Conservation (phyloP, 2,888 invertebrate genomes). For the Thereva unica region DNA sequence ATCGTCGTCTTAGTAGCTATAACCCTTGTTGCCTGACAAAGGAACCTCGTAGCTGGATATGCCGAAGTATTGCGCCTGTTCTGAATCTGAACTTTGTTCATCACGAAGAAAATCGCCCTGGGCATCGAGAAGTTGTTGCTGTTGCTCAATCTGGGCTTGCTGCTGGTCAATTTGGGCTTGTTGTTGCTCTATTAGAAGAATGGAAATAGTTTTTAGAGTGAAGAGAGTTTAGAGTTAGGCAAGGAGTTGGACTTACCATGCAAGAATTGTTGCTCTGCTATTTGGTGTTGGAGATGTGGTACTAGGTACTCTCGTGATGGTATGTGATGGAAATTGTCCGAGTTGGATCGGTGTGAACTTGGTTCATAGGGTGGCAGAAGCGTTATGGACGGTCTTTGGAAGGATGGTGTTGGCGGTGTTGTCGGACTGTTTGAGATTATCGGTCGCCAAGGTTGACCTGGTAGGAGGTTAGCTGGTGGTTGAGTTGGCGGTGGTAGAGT, state of each 20-base stretch:
- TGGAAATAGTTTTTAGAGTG: neutral
- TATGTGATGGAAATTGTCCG: constrained; percentile 5
- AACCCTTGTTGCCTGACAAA: constrained; percentile 21
- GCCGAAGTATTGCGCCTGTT: constrained; percentile 10
- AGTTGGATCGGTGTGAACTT: neutral
- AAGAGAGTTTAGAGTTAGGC: neutral
- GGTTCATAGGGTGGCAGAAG: constrained; percentile 21
- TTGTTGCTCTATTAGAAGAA: constrained; percentile 12
- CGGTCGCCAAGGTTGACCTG: constrained; percentile 17
- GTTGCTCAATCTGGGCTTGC: neutral
- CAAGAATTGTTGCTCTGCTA: constrained; percentile 15
- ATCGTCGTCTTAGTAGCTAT: constrained; percentile 11
- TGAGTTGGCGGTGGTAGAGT: constrained; percentile 1
- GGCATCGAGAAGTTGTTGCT: constrained; percentile 8
- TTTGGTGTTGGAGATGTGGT: constrained; percentile 13
- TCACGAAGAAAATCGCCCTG: neutral
- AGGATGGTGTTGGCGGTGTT: constrained; percentile 10
- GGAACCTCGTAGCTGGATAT: constrained; percentile 25
- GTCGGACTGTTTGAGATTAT: neutral
- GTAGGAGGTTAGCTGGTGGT: neutral
- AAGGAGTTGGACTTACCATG: neutral
- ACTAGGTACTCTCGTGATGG: constrained; percentile 13
- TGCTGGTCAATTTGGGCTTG: neutral
- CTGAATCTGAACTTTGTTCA: neutral
- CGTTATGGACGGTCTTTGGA: constrained; percentile 10